Evolutionary conservation across 2,888 invertebrate genomes (phyloP).

Genomic region (Lepidochitona cinerea): DNA sequence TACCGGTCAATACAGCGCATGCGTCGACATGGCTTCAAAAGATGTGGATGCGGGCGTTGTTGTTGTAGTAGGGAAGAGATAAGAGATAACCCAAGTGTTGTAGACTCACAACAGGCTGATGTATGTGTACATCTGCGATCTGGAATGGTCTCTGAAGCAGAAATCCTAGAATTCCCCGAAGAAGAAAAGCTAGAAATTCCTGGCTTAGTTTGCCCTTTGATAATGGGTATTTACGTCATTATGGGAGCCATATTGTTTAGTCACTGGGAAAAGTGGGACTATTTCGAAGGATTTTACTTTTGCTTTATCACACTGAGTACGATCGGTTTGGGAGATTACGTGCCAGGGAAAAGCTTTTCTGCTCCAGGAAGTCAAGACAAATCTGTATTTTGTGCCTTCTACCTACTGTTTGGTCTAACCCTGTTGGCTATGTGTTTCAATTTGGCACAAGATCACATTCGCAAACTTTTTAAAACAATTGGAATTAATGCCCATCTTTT

Average conservation of each 20-base stretch:
- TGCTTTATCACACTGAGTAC: constrained; percentile 71
- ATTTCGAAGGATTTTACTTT: constrained; percentile 82
- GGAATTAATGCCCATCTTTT: neutral
- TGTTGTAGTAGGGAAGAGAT: neutral
- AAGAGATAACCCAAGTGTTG: neutral
- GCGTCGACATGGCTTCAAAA: neutral
- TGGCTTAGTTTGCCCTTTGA: constrained; percentile 87
- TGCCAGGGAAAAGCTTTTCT: constrained; percentile 63
- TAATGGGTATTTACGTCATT: constrained; percentile 89
- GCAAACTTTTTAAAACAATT: neutral
- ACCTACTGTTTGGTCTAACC: constrained; percentile 71
- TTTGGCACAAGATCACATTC: constrained; percentile 66
- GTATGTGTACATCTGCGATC: neutral
- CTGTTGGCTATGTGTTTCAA: constrained; percentile 72
- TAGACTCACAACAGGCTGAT: neutral
- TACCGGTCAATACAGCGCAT: neutral
- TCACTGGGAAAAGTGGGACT: constrained; percentile 95
- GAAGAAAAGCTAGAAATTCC: constrained; percentile 77
- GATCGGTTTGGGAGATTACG: constrained; percentile 71
- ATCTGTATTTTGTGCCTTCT: constrained; percentile 62
- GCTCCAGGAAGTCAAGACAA: constrained; percentile 60
- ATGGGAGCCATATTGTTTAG: constrained; percentile 93
- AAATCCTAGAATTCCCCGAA: neutral
- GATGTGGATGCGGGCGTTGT: neutral
- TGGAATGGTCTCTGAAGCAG: neutral